These are phyloP conservation scores for Tolmerus cingulatus DNA, from an alignment of 2,888 invertebrate genomes.

Conservation along the genomic window DNA sequence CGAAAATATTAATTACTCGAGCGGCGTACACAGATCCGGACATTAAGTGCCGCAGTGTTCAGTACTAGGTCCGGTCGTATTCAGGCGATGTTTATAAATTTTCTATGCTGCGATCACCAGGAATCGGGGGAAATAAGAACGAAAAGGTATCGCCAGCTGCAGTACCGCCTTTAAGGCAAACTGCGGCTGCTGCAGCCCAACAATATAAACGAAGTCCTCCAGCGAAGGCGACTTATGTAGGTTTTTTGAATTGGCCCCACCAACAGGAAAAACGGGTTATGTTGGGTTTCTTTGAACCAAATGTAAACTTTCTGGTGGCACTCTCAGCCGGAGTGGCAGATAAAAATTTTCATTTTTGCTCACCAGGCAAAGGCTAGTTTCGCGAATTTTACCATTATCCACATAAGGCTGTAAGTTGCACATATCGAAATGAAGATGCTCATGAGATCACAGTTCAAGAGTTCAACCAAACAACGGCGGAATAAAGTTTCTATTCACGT, in stretches of 20 bases:
- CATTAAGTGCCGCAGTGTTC: background rate
- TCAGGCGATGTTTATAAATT: background rate
- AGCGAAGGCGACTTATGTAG: slow-evolving; percentile 32
- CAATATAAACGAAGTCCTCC: slow-evolving; percentile 21
- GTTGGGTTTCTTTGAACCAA: slow-evolving; percentile 38
- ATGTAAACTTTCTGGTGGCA: slow-evolving; percentile 33
- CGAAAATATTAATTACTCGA: slow-evolving; percentile 19
- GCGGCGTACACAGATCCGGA: background rate
- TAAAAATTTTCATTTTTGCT: slow-evolving; percentile 6
- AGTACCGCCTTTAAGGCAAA: slow-evolving; percentile 17
- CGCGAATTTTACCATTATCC: background rate
- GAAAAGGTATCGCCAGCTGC: slow-evolving; percentile 6
- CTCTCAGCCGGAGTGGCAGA: background rate
- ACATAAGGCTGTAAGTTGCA: background rate
- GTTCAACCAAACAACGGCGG: background rate
- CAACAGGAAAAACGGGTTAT: slow-evolving; percentile 34
- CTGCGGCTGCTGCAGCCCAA: background rate
- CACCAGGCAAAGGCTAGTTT: background rate
- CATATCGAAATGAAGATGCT: slow-evolving; percentile 19
- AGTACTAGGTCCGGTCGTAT: background rate
- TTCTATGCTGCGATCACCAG: background rate
- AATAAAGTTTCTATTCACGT: background rate
- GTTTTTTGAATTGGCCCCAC: slow-evolving; percentile 26
- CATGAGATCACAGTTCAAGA: slow-evolving; percentile 15
- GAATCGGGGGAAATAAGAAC: slow-evolving; percentile 15